A percentile compares a stretch with the other conserved stretches of the same genome.
Conservation (phyloP, 2,888 invertebrate species). For the Parnassius apollo region DNA sequence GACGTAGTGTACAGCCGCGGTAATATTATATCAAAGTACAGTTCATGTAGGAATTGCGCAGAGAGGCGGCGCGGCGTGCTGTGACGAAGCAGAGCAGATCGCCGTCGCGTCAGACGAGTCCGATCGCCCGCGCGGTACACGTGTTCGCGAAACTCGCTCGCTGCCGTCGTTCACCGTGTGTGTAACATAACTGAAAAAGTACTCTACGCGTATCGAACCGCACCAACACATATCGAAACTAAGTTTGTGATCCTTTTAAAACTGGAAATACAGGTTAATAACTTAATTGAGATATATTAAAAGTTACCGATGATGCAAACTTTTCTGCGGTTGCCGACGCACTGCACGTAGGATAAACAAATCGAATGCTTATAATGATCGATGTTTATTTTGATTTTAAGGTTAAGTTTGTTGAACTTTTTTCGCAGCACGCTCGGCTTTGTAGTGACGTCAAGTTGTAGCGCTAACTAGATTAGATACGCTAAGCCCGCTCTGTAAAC, state of each 20-base stretch:
- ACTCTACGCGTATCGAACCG: constrained; percentile 21
- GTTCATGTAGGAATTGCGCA: constrained; percentile 62
- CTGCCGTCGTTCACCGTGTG: constrained; percentile 34
- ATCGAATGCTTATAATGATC: constrained; percentile 29
- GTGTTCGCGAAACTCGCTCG: constrained; percentile 44
- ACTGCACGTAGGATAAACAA: constrained; percentile 38
- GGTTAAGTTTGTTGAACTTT: constrained; percentile 74
- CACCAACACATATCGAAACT: constrained; percentile 12
- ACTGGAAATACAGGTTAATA: constrained; percentile 20
- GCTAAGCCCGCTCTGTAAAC: constrained; percentile 56
- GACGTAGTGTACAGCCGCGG: constrained; percentile 32
- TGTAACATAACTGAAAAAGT: constrained; percentile 31
- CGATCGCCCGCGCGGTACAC: constrained; percentile 55
- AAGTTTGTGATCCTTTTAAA: constrained; percentile 24
- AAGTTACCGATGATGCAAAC: constrained; percentile 8
- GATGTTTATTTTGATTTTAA: constrained; percentile 37
- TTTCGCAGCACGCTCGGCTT: constrained; percentile 61
- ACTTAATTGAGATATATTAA: neutral
- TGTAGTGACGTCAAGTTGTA: constrained; percentile 66
- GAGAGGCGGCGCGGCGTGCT: constrained; percentile 52
- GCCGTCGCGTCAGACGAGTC: constrained; percentile 51
- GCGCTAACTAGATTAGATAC: constrained; percentile 71
- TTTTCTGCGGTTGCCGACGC: constrained; percentile 11
- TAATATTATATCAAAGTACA: constrained; percentile 26
- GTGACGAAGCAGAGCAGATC: constrained; percentile 26